Conservation (phyloP, 2,113 vertebrate genomes). For the Lophochroa leadbeateri region DNA sequence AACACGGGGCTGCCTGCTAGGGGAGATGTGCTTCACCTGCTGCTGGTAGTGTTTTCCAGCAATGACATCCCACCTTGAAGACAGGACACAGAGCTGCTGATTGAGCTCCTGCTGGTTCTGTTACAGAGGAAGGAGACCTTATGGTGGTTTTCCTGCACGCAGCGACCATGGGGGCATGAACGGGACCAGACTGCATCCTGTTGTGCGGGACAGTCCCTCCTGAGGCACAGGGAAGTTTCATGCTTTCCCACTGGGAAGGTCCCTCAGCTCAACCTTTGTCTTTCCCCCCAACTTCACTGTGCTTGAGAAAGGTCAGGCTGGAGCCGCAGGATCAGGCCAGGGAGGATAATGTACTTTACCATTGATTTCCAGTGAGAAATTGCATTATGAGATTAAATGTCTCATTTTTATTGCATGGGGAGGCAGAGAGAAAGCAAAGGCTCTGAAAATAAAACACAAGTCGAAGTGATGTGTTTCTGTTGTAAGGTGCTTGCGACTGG, state of each 20-base stretch:
- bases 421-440: not conserved
- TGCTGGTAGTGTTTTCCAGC: not conserved
- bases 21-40: not conserved
- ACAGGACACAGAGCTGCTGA: not conserved
- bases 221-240: not conserved
- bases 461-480: not conserved
- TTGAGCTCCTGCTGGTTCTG: not conserved
- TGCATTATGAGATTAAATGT: slow-evolving; percentile 56
- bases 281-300: fast-evolving
- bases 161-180: not conserved
- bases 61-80: not conserved
- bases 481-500: not conserved
- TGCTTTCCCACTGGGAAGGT: not conserved
- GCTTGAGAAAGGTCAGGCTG: slow-evolving; percentile 4
- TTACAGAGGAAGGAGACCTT: not conserved
- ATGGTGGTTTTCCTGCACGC: fast-evolving
- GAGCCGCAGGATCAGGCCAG: not conserved
- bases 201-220: not conserved
- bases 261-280: not conserved
- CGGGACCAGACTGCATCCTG: not conserved
- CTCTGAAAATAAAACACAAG: not conserved
- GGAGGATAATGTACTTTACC: slow-evolving; percentile 19
- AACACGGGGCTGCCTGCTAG: fast-evolving
- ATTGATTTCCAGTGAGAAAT: slow-evolving; percentile 50
- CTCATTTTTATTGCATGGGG: slow-evolving; percentile 50